These are phyloP conservation scores for Monoplex corrugatus DNA, from an alignment of 2,888 invertebrate genomes.

Conservation along the genomic window DNA sequence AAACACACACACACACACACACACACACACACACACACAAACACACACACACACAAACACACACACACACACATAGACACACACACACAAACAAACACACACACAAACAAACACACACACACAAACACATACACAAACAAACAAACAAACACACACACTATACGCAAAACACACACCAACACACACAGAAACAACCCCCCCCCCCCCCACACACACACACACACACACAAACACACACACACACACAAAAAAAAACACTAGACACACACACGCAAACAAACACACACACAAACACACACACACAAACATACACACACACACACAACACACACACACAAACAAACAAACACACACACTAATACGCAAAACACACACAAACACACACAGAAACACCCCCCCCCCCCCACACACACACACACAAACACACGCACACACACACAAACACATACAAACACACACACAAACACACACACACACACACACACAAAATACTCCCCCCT, in stretches of 20 bases:
- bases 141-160: neutral
- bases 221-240: neutral
- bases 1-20: neutral
- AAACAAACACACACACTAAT: neutral
- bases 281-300: too few species aligned
- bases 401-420: neutral
- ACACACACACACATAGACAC: conserved; percentile 26
- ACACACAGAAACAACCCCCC: neutral
- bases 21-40: conserved; percentile 21
- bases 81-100: neutral
- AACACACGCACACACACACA: neutral
- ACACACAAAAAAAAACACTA: neutral
- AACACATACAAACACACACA: neutral
- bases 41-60: conserved; percentile 24
- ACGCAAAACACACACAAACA: neutral
- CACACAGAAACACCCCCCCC: neutral
- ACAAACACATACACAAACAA: neutral
- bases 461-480: neutral
- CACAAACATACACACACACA: too few species aligned
- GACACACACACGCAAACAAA: neutral
- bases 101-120: neutral
- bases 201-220: neutral
- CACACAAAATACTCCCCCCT: neutral
- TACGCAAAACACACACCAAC: neutral
- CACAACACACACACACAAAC: neutral